Conservation (phyloP, 2,888 invertebrate genomes). For the Hylaea fasciaria region DNA sequence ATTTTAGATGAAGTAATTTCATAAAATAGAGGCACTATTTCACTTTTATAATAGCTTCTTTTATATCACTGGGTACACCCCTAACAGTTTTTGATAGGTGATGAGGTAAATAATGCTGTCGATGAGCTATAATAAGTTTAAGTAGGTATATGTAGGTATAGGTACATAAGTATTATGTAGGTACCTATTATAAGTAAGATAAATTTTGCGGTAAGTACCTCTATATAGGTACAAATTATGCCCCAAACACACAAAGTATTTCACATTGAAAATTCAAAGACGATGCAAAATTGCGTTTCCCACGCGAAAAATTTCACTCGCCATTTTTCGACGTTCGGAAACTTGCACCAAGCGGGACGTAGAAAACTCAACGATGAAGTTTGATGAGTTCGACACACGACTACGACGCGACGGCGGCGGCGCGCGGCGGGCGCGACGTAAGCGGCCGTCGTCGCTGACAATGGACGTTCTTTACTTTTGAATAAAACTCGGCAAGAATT, state of each 20-base stretch:
- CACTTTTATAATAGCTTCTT: too few species aligned
- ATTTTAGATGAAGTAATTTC: not conserved
- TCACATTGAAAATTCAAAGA: slow-evolving; percentile 28
- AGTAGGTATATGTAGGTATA: too few species aligned
- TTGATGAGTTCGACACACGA: slow-evolving; percentile 75
- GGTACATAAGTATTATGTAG: too few species aligned
- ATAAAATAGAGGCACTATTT: not conserved
- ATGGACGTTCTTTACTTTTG: slow-evolving; percentile 60
- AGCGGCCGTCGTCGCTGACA: slow-evolving; percentile 62
- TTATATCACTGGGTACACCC: too few species aligned
- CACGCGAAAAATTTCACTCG: slow-evolving; percentile 49
- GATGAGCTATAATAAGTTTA: too few species aligned
- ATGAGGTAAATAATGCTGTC: too few species aligned
- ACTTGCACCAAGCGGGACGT: slow-evolving; percentile 49
- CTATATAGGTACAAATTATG: too few species aligned
- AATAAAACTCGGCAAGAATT: slow-evolving; percentile 57
- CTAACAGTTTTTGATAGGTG: too few species aligned
- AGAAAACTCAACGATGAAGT: slow-evolving; percentile 57
- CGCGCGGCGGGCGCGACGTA: slow-evolving; percentile 33
- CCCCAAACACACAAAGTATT: not conserved
- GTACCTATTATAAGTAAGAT: too few species aligned
- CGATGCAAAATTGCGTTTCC: slow-evolving; percentile 39
- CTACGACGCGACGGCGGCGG: slow-evolving; percentile 24
- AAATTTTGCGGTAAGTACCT: too few species aligned
- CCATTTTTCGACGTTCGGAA: slow-evolving; percentile 59